Base-by-base conservation (phyloP, 2,888 invertebrate species). In the Sisyra nigra region DNA sequence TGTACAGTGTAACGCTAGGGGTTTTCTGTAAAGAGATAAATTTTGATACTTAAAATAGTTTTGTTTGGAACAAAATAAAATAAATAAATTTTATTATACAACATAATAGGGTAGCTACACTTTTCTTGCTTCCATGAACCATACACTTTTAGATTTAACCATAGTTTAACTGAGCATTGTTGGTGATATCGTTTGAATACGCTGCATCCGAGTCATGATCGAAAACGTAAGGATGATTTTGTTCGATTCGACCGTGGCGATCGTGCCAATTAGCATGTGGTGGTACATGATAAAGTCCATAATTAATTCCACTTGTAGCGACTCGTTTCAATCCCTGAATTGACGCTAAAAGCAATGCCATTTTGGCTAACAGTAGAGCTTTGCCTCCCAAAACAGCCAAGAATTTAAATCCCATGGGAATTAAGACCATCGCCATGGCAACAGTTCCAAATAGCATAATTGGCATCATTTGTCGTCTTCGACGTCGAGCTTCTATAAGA, bases 401-500 rank as follows among this genome's bases (percentile, higher is more conserved):
- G 59, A 87, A 80, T 58, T 87, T 85, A 57, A 87, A 87, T 10
- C 85, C 86, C 74, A 86, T 76, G 0, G 86, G 86, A 10, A 86
- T 67, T 1, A 86, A 57, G 3, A 86, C 75, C 57, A 83, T 75
- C 1, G 82, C 80, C 55, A 86, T 72, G 11, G 84, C 75, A 19
- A 85, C 71, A 13, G 83, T 63, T 1, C 82, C 84, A 55, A 84
- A 83, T 68, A 85, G 76, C 72, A 86, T 74, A 62, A 84, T 72
- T 0, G 82, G 77, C 62, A 82, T 69, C 71, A 84, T 75, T 37
- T 74, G 71, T 37, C 76, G 74, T 42, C 75, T 69, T 4, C 75
- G 69, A 24, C 75, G 69, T 1, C 75, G 70, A 33, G 76, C 69
- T 19, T 17, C 37, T 37, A 7, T 11, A 18, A 36, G 15, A 11